Evolutionary conservation across 2,113 vertebrate species (phyloP), one percentile per base, ranked within the genome.

Genomic region (Ciconia maguari): DNA sequence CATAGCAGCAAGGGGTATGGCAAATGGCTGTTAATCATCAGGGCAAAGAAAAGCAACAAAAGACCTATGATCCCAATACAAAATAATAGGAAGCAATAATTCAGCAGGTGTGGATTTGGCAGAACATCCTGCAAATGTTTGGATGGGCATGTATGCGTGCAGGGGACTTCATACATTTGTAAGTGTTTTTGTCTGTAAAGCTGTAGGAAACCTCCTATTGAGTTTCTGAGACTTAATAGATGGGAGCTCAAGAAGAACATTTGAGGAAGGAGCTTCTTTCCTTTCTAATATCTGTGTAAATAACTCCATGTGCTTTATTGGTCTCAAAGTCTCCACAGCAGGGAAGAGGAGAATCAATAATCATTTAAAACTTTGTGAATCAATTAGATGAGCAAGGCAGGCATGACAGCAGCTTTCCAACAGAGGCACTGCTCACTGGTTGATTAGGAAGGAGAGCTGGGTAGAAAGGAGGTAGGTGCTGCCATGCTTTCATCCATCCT

Each of bases 271-370:
- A 93, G n/a, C 32, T 64, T 91, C 66, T 94, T 93, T 87, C 49
- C 68, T 93, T 69, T 93, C 85, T 82, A 83, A 55, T 90, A 95
- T 91, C 64, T 61, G 30, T 94, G 75, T 93, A 93, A 95, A 93
- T 91, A 96, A 81, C 64, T 90, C 49, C 44, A 69, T 94, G 71
- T 79, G 70, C 46, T 88, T 89, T 94, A 61, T 54, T 90, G 89
- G 90, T 95, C 64, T 94, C 83, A 74, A 44, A 83, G 64, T 92
- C 80, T 92, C 72, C 82, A 87, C 88, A 71, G 44, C 84, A 49
- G 75, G 57, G 65, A 94, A 90, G 54, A 80, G 57, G 38, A 94
- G 51, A 96, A 96, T 95, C 92, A 84, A 82, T 95, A 93, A 94
- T 89, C 0, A 0, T 96, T 95, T 93, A 91, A 96, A 97, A 92